Conservation (phyloP, 2,113 vertebrate genomes). For the Zapornia atra region DNA sequence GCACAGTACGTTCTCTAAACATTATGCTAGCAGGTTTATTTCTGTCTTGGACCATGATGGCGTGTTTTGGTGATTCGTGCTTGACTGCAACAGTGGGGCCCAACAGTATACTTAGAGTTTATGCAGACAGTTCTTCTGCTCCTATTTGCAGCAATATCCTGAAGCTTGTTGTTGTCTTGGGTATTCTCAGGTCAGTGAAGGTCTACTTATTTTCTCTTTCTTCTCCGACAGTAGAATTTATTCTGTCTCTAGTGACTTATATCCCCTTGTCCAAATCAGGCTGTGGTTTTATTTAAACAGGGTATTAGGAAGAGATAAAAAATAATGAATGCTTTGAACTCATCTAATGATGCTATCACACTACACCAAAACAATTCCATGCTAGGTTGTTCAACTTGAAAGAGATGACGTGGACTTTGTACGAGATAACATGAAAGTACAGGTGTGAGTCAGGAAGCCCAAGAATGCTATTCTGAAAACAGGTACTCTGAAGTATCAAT, state of each 20-base stretch:
- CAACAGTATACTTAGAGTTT: neutral
- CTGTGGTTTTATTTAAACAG: neutral
- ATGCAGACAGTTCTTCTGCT: neutral
- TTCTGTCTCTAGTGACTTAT: neutral
- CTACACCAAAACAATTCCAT: neutral
- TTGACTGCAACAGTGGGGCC: neutral
- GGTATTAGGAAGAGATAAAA: neutral
- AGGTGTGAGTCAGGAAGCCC: neutral
- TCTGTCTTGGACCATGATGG: neutral
- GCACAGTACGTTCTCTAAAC: neutral
- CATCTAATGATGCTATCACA: neutral
- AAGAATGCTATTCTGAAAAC: neutral
- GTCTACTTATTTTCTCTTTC: neutral
- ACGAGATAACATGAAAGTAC: neutral
- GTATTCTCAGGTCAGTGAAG: neutral
- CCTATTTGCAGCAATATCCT: neutral
- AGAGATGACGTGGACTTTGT: neutral
- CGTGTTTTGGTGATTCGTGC: neutral
- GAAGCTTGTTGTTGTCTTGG: neutral
- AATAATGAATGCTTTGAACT: neutral
- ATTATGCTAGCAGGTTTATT: neutral
- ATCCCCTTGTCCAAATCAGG: neutral
- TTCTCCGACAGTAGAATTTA: neutral
- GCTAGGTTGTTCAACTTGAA: neutral
- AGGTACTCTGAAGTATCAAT: neutral